Evolutionary conservation across 1,140 invertebrate genomes (phyloP).

Genomic region (Druon quercuslanigerum): DNA sequence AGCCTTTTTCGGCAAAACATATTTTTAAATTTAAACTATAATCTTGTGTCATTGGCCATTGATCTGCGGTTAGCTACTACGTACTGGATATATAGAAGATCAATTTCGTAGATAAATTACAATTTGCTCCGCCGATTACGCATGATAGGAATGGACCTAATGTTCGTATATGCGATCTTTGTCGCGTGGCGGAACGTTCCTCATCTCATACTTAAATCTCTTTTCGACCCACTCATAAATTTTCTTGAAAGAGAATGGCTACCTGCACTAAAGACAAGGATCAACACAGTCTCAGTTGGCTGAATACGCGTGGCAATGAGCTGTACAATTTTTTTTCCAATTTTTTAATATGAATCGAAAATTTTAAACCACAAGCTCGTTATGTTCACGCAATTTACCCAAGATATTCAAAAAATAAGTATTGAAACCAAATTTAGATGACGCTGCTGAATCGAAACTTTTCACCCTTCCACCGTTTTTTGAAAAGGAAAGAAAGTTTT

Average conservation of each 20-base stretch:
- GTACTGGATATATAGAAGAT: too few species aligned
- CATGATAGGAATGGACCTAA: constrained; percentile 47
- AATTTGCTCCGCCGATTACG: constrained; percentile 56
- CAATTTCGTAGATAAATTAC: constrained; percentile 47
- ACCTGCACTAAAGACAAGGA: constrained; percentile 24
- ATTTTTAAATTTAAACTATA: too few species aligned
- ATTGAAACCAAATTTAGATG: not conserved
- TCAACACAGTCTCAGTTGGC: constrained; percentile 21
- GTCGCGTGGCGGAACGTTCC: constrained; percentile 50
- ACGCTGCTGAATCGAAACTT: not conserved
- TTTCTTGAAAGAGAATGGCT: constrained; percentile 40
- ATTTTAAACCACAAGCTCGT: not conserved
- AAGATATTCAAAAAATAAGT: not conserved
- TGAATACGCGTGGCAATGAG: constrained; percentile 10
- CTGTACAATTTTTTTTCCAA: not conserved
- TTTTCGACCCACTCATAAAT: constrained; percentile 54
- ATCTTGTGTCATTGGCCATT: too few species aligned
- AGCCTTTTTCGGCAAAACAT: too few species aligned
- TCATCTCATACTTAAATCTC: constrained; percentile 55
- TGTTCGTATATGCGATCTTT: constrained; percentile 43
- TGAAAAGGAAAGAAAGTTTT: constrained; percentile 34
- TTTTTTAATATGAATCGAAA: not conserved
- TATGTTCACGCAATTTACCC: not conserved
- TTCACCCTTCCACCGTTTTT: constrained; percentile 28
- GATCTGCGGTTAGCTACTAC: too few species aligned